Conservation (phyloP, 2,797 vertebrate species). For the Coccyzus lansbergi region DNA sequence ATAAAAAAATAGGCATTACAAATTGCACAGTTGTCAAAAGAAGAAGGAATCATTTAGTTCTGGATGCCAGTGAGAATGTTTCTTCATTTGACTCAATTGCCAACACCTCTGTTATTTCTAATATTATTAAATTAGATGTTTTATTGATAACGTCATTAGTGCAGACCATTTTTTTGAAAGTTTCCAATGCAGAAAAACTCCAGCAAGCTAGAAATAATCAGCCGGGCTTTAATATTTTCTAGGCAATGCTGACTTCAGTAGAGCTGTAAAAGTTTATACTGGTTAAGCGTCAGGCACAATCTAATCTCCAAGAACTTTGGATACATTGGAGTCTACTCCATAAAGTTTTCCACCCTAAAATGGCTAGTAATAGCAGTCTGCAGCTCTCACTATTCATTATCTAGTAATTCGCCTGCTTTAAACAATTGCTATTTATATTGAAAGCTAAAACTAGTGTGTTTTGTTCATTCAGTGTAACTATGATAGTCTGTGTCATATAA, state of each 20-base stretch:
- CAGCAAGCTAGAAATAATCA: neutral
- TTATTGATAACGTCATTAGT: neutral
- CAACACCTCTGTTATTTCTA: neutral
- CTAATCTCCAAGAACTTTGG: neutral
- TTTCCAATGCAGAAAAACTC: neutral
- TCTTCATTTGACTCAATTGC: neutral
- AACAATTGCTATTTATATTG: neutral
- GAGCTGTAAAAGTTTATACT: neutral
- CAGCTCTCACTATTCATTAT: neutral
- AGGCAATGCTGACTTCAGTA: neutral
- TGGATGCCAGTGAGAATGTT: neutral
- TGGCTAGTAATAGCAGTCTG: neutral
- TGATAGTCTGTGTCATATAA: neutral
- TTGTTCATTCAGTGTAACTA: neutral
- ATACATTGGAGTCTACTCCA: neutral
- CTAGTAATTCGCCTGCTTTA: neutral
- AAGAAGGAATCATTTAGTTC: conserved; percentile 16
- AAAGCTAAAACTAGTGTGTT: neutral
- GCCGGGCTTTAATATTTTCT: neutral
- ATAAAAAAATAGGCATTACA: conserved; percentile 61
- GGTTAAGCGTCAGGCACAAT: neutral
- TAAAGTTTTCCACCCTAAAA: neutral
- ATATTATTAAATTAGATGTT: neutral
- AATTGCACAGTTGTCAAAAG: conserved; percentile 29
- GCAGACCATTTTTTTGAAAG: neutral